phyloP scores from a whole-genome alignment of 1,140 invertebrate species.

The Elysia chlorotica region DNA sequence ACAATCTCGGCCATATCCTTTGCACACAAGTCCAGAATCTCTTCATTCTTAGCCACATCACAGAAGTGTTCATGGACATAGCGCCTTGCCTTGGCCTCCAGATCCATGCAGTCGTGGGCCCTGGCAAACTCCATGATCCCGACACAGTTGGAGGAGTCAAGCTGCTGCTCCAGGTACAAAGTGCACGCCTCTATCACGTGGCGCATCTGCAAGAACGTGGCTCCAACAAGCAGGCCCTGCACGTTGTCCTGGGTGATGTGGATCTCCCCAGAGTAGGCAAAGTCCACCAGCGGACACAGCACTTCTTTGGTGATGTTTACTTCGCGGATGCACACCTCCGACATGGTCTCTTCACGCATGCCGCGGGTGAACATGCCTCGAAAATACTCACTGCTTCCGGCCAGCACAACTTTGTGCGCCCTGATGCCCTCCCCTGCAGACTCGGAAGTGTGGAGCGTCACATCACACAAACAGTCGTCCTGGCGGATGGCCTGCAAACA shows the following conservation, averaged over 20 bases:
- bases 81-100: slow-evolving; percentile 83
- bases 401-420: slow-evolving; percentile 57
- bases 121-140: slow-evolving; percentile 90
- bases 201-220: slow-evolving; percentile 90
- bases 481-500: slow-evolving; percentile 87
- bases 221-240: slow-evolving; percentile 84
- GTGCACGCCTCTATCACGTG: slow-evolving; percentile 91
- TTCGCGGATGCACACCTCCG: slow-evolving; percentile 71
- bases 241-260: slow-evolving; percentile 86
- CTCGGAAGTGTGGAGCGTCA: slow-evolving; percentile 49
- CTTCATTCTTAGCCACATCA: slow-evolving; percentile 87
- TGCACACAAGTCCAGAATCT: slow-evolving; percentile 81
- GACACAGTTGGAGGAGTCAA: slow-evolving; percentile 89
- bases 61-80: slow-evolving; percentile 90
- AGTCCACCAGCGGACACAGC: slow-evolving; percentile 81
- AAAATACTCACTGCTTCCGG: slow-evolving; percentile 68
- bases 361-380: slow-evolving; percentile 97
- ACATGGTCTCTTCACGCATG: slow-evolving; percentile 84
- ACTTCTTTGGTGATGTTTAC: slow-evolving; percentile 86
- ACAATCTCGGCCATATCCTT: slow-evolving; percentile 81
- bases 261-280: slow-evolving; percentile 89
- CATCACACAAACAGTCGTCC: slow-evolving; percentile 82
- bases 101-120: slow-evolving; percentile 82
- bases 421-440: slow-evolving; percentile 47
- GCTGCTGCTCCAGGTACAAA: slow-evolving; percentile 84